Base-by-base conservation (phyloP, 2,888 invertebrate genomes). In the Dysmachus trigonus region DNA sequence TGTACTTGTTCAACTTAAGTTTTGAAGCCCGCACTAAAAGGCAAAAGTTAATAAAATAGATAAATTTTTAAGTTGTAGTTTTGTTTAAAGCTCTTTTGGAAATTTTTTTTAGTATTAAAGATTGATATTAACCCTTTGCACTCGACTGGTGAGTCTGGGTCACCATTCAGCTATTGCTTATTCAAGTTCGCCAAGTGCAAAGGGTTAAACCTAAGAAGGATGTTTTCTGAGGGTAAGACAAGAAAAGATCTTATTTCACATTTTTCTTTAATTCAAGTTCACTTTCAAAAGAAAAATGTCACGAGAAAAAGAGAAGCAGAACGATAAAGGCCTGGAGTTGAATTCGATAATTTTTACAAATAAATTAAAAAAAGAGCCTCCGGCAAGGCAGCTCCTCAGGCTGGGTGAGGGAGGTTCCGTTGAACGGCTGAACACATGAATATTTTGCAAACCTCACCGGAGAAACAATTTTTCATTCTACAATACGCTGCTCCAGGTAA, bases 281-380 rank as follows among this genome's bases (percentile, higher is more conserved):
- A 77, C 30, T 77, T 47, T 77, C 22, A 38, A 62, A 62, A 62
- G 22, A 62, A 47, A 77, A 77, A 30, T 41, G 47, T 13, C 51
- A 77, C 30, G 47, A 47, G 47, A 30, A 47, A 77, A 51, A 30
- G 73, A 33, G 33, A 73, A 73, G 73, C 62, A 27, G 35, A 47
- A 47, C 1, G 30, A 22, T 62, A 62, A 27, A 62, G 22, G 10
- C 22, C 62, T 62, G 62, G 22, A 62, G 62, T n/a, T 22, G 8
- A 53, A 1, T 53, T 53, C 22, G 30, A 47, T 77, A 76, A 38
- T 77, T 77, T 77, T 77, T 51, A 85, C 85, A 85, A 79, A 85
- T 73, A 85, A 62, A 85, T 47, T 41, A 71, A 79, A 77, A 62
- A 22, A 62, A 22, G 10, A 62, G 18, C 10, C 18, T 22, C 62